Conservation (phyloP, 53 echinoderm and acorn worm genomes). For the Patiria pectinifera region DNA sequence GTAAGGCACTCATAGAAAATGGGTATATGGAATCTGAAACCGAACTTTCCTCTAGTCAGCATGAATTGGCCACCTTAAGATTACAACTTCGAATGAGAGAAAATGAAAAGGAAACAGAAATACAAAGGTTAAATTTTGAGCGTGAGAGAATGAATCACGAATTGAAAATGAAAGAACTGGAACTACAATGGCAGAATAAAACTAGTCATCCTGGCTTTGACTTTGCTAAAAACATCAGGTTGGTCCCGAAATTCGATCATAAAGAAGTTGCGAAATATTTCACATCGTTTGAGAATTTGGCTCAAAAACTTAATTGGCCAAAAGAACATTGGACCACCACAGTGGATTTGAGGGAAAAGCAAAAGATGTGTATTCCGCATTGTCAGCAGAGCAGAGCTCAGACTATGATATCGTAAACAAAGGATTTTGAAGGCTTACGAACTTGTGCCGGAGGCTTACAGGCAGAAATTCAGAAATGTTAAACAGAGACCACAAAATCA, state of each 20-base stretch:
- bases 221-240: conserved; percentile 50
- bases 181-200: conserved; percentile 3
- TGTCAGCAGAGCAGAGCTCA: conserved; percentile 59
- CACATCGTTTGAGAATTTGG: conserved; percentile 68
- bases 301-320: conserved; percentile 69
- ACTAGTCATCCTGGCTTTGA: conserved; percentile 19
- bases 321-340: conserved; percentile 66
- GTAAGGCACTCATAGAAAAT: background rate
- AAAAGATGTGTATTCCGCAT: conserved; percentile 66
- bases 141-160: conserved; percentile 56
- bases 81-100: conserved; percentile 55
- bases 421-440: conserved; percentile 67
- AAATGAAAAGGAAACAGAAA: conserved; percentile 45
- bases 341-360: conserved; percentile 69
- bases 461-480: conserved; percentile 61
- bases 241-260: conserved; percentile 69
- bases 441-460: conserved; percentile 78
- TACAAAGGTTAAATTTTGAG: conserved; percentile 19
- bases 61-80: conserved; percentile 4
- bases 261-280: conserved; percentile 65
- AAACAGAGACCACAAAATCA: conserved; percentile 56
- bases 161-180: conserved; percentile 38
- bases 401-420: conserved; percentile 71
- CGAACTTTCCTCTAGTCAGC: background rate
- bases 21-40: conserved; percentile 8